Evolutionary conservation across 2,113 vertebrate genomes (phyloP).

Genomic region (Loxodonta africana): DNA sequence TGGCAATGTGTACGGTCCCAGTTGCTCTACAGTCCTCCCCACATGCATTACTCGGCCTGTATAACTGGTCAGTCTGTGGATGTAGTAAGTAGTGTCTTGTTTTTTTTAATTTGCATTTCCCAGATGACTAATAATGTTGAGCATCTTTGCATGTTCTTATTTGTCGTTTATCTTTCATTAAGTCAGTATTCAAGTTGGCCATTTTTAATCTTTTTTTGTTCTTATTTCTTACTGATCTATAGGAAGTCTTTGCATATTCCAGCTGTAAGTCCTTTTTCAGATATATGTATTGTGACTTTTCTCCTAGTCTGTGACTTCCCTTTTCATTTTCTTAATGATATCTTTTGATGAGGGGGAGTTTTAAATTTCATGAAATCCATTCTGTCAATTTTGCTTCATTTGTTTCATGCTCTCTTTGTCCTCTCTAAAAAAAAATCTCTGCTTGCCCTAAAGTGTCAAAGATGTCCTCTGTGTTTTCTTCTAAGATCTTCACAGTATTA

Average conservation of each 20-base stretch:
- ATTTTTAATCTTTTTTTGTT: background rate
- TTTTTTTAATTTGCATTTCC: constrained; percentile 3
- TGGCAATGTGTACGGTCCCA: background rate
- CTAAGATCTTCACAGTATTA: background rate
- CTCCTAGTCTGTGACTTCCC: background rate
- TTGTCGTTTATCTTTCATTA: constrained; percentile 28
- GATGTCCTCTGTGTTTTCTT: background rate
- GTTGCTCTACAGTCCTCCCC: background rate
- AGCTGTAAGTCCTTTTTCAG: background rate
- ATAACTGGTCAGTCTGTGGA: background rate
- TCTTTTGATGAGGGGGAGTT: background rate
- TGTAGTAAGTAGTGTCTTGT: background rate
- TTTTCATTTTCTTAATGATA: constrained; percentile 41
- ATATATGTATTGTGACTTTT: background rate
- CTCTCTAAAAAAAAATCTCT: background rate
- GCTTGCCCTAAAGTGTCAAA: background rate
- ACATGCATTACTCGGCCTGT: background rate
- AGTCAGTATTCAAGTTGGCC: background rate
- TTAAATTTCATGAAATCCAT: background rate
- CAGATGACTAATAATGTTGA: background rate
- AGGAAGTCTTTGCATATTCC: background rate
- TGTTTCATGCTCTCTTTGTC: background rate
- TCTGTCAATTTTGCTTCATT: background rate
- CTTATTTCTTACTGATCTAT: background rate
- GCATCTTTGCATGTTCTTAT: background rate